These are phyloP conservation scores for Capitulum mitella DNA, from an alignment of 2,888 invertebrate genomes.

Conservation along the genomic window DNA sequence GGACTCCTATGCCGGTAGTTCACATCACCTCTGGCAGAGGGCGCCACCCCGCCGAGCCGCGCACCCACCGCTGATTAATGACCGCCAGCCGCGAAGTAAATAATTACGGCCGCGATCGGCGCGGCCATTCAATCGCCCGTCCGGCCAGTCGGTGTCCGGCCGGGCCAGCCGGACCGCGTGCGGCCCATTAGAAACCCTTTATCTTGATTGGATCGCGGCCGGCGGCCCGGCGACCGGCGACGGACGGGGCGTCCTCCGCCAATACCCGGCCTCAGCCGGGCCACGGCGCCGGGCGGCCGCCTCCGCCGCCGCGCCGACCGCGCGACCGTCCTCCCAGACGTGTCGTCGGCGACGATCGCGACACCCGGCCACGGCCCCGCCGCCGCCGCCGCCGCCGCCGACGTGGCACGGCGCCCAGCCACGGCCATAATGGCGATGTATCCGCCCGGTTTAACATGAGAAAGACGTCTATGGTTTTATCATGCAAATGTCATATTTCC, in stretches of 20 bases:
- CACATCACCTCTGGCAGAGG: too few relatives aligned
- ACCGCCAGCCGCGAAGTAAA: background rate
- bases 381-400: too few relatives aligned
- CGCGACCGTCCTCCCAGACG: too few relatives aligned
- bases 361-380: background rate
- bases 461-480: background rate
- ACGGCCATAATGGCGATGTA: background rate
- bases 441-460: background rate
- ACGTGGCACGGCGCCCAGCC: background rate
- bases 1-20: too few relatives aligned
- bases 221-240: background rate
- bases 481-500: conserved; percentile 8
- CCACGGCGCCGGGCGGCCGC: too few relatives aligned
- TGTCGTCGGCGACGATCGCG: background rate
- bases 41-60: too few relatives aligned
- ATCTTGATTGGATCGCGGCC: background rate
- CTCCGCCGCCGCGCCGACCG: too few relatives aligned
- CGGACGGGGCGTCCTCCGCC: too few relatives aligned
- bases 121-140: background rate
- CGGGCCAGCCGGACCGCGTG: background rate
- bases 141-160: background rate
- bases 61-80: background rate
- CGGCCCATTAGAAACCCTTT: background rate
- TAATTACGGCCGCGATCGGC: background rate
- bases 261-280: too few relatives aligned